These are phyloP conservation scores for Leucophenga montana DNA, from an alignment of 2,888 invertebrate genomes.

Conservation along the genomic window DNA sequence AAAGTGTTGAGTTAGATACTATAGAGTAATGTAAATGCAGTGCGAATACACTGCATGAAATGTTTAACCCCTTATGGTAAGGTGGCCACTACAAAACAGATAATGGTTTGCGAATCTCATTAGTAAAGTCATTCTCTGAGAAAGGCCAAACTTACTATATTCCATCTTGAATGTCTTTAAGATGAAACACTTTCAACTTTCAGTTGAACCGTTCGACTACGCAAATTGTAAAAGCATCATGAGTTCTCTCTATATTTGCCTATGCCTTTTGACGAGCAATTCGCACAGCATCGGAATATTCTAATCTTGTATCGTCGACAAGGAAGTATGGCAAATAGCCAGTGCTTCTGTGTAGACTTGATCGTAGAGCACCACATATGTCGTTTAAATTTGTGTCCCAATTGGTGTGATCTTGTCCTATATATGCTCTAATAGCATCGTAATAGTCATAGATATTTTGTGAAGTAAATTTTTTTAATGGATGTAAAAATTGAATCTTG, in stretches of 20 bases:
- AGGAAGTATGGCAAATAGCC: slow-evolving; percentile 37
- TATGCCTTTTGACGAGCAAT: too few relatives aligned
- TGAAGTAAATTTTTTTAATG: too few relatives aligned
- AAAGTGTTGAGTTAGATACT: too few relatives aligned
- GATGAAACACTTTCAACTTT: not conserved
- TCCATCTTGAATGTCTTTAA: too few relatives aligned
- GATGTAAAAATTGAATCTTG: too few relatives aligned
- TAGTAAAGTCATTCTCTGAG: too few relatives aligned
- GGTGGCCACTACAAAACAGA: not conserved
- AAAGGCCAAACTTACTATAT: too few relatives aligned
- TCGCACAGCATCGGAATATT: too few relatives aligned
- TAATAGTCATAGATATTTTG: too few relatives aligned
- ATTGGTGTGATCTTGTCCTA: slow-evolving; percentile 32
- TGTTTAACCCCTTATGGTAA: not conserved
- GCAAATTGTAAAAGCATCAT: slow-evolving; percentile 31
- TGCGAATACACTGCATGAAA: too few relatives aligned
- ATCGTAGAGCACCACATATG: slow-evolving; percentile 32
- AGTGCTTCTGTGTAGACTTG: slow-evolving; percentile 18
- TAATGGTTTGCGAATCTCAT: not conserved
- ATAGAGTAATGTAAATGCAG: too few relatives aligned
- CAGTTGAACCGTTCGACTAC: slow-evolving; percentile 17
- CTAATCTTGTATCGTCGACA: not conserved
- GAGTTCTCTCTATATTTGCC: slow-evolving; percentile 32
- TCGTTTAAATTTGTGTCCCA: slow-evolving; percentile 37
- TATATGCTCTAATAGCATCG: slow-evolving; percentile 33